phyloP scores from a whole-genome alignment of 2,797 vertebrate genomes.

The Parauchenoglanis punctatus region DNA sequence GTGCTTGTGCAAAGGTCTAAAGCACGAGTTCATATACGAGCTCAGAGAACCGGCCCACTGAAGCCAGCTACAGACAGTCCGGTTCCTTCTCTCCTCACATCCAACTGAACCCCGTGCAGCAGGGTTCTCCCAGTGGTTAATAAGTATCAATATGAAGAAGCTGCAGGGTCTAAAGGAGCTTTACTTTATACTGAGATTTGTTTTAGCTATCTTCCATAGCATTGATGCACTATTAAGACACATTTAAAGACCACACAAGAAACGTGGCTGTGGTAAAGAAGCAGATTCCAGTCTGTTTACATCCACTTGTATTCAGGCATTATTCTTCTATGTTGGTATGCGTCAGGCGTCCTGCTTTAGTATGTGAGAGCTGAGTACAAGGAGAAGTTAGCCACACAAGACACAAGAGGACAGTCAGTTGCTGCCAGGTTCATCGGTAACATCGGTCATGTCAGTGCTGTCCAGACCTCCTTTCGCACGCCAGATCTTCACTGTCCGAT shows the following conservation, averaged over 20 bases:
- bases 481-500: slow-evolving; percentile 96
- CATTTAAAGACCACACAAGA: slow-evolving; percentile 18
- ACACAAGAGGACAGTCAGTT: slow-evolving; percentile 61
- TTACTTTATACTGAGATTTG: slow-evolving; percentile 38
- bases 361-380: slow-evolving; percentile 69
- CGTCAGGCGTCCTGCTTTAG: slow-evolving; percentile 20
- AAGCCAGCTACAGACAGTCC: slow-evolving; percentile 71
- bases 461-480: slow-evolving; percentile 84
- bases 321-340: slow-evolving; percentile 26
- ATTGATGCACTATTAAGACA: slow-evolving; percentile 29
- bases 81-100: slow-evolving; percentile 35
- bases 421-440: slow-evolving; percentile 70
- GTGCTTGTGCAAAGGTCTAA: slow-evolving; percentile 20
- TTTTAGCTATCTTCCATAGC: slow-evolving; percentile 19
- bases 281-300: slow-evolving; percentile 19
- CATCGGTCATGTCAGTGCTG: slow-evolving; percentile 65
- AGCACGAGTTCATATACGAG: background rate
- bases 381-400: slow-evolving; percentile 32
- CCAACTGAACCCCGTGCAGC: slow-evolving; percentile 8
- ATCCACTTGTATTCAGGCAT: slow-evolving; percentile 25
- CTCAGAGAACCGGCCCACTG: slow-evolving; percentile 58
- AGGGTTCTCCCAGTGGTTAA: slow-evolving; percentile 9
- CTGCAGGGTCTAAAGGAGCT: slow-evolving; percentile 18
- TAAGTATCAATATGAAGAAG: slow-evolving; percentile 12
- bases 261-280: slow-evolving; percentile 1